Percentiles rank a stretch among this genome's conserved stretches.
phyloP scores from a whole-genome alignment of 2,888 invertebrate species.

The Himalopsyche tibetana region DNA sequence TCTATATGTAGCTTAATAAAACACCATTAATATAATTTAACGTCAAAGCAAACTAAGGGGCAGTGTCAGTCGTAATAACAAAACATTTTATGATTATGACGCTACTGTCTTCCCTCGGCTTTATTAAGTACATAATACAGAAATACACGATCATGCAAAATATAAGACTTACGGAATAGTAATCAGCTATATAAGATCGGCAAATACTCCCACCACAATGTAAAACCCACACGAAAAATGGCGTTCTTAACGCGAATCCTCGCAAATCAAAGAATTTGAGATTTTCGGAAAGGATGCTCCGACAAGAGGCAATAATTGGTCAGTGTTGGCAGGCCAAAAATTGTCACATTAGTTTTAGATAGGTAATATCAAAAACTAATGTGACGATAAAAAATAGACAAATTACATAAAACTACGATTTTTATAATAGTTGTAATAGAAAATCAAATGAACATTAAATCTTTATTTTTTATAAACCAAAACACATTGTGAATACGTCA shows the following conservation, averaged over 20 bases:
- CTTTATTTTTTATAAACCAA: too few relatives aligned
- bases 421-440: too few relatives aligned
- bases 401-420: too few relatives aligned
- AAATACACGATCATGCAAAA: slow-evolving; percentile 42
- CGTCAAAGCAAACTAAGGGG: neutral
- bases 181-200: slow-evolving; percentile 51
- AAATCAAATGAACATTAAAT: too few relatives aligned
- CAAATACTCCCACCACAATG: slow-evolving; percentile 59
- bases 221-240: slow-evolving; percentile 59
- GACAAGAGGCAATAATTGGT: slow-evolving; percentile 17
- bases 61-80: slow-evolving; percentile 46
- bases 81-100: slow-evolving; percentile 44
- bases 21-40: neutral
- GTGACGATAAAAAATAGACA: too few relatives aligned
- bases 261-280: slow-evolving; percentile 48
- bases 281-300: slow-evolving; percentile 40
- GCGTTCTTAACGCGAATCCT: slow-evolving; percentile 51
- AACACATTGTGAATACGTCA: too few relatives aligned
- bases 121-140: slow-evolving; percentile 24
- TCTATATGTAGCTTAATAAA: neutral
- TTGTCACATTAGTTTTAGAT: too few relatives aligned
- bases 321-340: slow-evolving; percentile 54
- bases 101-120: slow-evolving; percentile 46
- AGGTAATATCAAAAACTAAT: too few relatives aligned
- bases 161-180: slow-evolving; percentile 48